Evolutionary conservation across 1,140 invertebrate genomes (phyloP).

Genomic region (Drosophila subpulchrella): DNA sequence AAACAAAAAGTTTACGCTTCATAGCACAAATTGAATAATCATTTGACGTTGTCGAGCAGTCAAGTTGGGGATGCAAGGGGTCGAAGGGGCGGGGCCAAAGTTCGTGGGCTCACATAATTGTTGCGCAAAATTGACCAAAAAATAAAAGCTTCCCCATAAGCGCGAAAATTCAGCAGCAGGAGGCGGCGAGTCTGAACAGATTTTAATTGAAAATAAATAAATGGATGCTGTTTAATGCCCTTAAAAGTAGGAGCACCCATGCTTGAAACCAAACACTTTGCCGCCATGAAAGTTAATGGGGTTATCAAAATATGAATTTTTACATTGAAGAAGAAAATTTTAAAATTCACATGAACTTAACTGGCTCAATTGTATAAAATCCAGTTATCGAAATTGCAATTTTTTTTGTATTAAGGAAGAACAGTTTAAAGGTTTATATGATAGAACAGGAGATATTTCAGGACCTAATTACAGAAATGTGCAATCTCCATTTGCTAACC

Average conservation of each 20-base stretch:
- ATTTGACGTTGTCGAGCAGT: slow-evolving; percentile 56
- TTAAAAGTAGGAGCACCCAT: neutral
- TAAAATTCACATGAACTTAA: neutral
- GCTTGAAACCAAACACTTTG: slow-evolving; percentile 4
- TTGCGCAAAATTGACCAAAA: slow-evolving; percentile 60
- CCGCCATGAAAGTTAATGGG: neutral
- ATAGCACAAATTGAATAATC: slow-evolving; percentile 82
- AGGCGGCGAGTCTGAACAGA: slow-evolving; percentile 19
- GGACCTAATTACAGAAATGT: neutral
- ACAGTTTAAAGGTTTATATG: no score
- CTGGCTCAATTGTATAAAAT: no score
- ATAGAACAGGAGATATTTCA: no score
- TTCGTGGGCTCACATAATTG: slow-evolving; percentile 65
- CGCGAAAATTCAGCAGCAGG: slow-evolving; percentile 3
- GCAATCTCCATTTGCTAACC: neutral
- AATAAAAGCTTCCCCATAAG: slow-evolving; percentile 34
- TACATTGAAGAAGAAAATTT: neutral
- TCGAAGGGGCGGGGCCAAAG: slow-evolving; percentile 5
- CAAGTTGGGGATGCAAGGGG: slow-evolving; percentile 19
- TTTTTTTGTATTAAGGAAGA: no score
- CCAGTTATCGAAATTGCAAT: no score
- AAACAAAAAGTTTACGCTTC: slow-evolving; percentile 80
- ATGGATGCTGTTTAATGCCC: slow-evolving; percentile 42
- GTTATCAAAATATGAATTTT: neutral
- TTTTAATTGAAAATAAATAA: slow-evolving; percentile 60